phyloP scores from a whole-genome alignment of 1,140 invertebrate species.

The Dendroctonus ponderosae region DNA sequence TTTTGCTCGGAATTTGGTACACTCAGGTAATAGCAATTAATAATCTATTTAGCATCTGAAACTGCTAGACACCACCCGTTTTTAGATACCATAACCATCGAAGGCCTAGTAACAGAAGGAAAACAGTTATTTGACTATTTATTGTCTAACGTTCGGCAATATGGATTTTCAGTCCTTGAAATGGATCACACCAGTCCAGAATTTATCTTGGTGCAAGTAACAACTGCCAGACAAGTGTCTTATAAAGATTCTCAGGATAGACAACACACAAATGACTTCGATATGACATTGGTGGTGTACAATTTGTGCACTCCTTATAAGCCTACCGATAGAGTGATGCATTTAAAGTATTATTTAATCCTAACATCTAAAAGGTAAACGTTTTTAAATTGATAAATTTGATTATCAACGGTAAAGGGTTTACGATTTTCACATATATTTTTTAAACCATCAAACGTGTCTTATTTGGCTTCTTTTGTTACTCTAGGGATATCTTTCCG shows the following conservation, averaged over 20 bases:
- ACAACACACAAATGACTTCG: constrained; percentile 67
- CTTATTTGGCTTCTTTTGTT: constrained; percentile 15
- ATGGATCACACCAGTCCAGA: constrained; percentile 61
- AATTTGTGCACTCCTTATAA: constrained; percentile 55
- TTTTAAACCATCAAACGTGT: not conserved
- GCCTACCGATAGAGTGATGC: constrained; percentile 54
- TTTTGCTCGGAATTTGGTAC: constrained; percentile 76
- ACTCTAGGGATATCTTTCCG: constrained; percentile 65
- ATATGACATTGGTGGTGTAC: constrained; percentile 67
- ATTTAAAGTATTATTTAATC: constrained; percentile 72
- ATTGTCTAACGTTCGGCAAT: constrained; percentile 67
- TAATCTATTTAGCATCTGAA: not conserved
- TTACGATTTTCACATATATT: not conserved
- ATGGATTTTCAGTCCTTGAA: constrained; percentile 67
- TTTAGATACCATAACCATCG: constrained; percentile 61
- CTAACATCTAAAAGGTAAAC: constrained; percentile 60
- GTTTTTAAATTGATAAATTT: not conserved
- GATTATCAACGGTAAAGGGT: too few species aligned
- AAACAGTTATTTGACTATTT: constrained; percentile 73
- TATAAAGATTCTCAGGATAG: constrained; percentile 64
- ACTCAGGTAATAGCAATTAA: constrained; percentile 58
- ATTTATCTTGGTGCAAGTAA: constrained; percentile 63
- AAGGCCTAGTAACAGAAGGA: constrained; percentile 63
- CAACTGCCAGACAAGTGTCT: constrained; percentile 58
- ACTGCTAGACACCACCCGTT: constrained; percentile 32